Conservation (phyloP, 2,113 vertebrate species). For the Rhadina sibilatrix region DNA sequence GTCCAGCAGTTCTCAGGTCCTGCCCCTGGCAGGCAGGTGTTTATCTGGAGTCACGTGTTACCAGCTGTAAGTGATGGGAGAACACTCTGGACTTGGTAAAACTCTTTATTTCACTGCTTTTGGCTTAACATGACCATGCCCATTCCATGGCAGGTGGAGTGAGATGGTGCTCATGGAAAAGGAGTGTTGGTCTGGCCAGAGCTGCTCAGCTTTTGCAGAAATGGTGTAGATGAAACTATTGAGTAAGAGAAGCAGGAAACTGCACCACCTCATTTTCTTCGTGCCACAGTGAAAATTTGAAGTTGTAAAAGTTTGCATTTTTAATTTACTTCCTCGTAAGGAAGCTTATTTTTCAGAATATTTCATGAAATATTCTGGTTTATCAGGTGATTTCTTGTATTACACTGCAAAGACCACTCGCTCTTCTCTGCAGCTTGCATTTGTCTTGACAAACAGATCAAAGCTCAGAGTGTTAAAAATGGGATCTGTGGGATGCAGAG, state of each 20-base stretch:
- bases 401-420: background rate
- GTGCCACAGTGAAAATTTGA: background rate
- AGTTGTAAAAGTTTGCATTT: background rate
- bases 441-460: background rate
- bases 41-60: background rate
- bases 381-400: background rate
- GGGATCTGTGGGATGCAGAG: too few species aligned
- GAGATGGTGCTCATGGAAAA: background rate
- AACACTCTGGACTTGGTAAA: rapidly evolving
- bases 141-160: background rate
- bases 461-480: background rate
- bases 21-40: background rate
- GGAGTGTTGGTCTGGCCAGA: background rate
- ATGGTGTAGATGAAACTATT: background rate
- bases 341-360: background rate
- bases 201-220: background rate
- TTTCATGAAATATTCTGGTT: background rate
- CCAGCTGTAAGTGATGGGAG: background rate
- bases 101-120: background rate
- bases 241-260: background rate
- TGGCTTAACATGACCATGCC: rapidly evolving
- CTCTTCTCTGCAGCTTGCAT: background rate
- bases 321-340: background rate
- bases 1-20: background rate
- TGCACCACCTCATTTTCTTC: background rate